phyloP scores from a whole-genome alignment of 2,113 vertebrate species.

The Vulpes vulpes region DNA sequence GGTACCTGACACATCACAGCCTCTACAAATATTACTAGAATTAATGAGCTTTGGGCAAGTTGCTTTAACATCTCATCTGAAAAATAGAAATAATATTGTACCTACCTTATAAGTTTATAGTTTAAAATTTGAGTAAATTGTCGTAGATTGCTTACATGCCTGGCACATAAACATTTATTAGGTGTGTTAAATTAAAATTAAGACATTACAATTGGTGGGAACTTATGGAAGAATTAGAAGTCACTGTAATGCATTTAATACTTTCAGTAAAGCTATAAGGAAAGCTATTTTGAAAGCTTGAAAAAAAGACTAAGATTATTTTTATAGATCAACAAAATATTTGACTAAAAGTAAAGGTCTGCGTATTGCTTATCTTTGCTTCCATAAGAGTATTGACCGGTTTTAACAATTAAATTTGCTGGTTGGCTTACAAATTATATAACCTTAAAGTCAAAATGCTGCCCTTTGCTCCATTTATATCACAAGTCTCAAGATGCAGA shows the following conservation, averaged over 20 bases:
- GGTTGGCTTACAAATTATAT: background rate
- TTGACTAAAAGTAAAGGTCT: background rate
- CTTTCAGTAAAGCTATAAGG: background rate
- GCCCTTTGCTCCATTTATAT: background rate
- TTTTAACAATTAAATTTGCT: background rate
- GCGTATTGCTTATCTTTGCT: background rate
- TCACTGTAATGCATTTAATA: background rate
- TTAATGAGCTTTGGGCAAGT: background rate
- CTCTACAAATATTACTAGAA: background rate
- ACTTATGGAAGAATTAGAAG: background rate
- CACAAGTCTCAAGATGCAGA: background rate
- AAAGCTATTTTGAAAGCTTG: background rate
- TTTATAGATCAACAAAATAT: background rate
- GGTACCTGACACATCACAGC: background rate
- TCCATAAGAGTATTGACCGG: background rate
- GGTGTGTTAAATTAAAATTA: background rate
- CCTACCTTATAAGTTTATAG: background rate
- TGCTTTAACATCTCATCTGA: background rate
- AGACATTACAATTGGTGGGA: background rate
- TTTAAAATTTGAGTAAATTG: background rate
- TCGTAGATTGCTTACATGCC: background rate
- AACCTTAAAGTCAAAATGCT: background rate
- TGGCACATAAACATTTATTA: background rate
- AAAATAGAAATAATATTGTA: background rate
- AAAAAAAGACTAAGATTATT: background rate